Percentiles rank a stretch among this genome's conserved stretches.
phyloP scores from a whole-genome alignment of 37 sponge, comb jelly and placozoan genomes.

The Lycopodina hypogea region DNA sequence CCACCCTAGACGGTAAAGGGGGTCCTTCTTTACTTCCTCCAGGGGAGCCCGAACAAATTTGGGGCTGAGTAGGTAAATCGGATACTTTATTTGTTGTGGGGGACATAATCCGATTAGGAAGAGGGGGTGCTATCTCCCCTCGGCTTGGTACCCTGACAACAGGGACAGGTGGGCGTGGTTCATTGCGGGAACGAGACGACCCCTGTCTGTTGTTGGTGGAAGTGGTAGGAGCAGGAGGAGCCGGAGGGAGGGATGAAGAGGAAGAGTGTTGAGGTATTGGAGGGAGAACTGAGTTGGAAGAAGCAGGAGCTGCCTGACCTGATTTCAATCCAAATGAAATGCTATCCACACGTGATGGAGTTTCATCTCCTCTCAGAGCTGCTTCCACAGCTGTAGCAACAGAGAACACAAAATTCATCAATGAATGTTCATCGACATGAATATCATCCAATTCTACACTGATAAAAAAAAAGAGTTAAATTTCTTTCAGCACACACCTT shows the following conservation, averaged over 20 bases:
- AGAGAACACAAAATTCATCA: background rate
- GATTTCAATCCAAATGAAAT: constrained; percentile 25
- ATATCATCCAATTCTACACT: background rate
- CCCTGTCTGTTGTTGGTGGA: constrained; percentile 2
- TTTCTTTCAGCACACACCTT: background rate
- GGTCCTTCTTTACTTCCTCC: background rate
- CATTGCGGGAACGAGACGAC: background rate
- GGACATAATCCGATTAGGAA: background rate
- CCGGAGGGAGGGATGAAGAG: constrained; percentile 3
- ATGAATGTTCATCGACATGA: background rate
- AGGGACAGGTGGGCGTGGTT: constrained; percentile 22
- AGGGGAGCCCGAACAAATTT: constrained; percentile 28
- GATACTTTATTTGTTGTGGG: background rate
- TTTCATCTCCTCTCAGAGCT: constrained; percentile 52
- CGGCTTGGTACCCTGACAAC: background rate
- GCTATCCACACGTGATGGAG: constrained; percentile 53
- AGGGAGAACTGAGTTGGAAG: background rate
- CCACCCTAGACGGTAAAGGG: constrained; percentile 1
- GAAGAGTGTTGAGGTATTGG: constrained; percentile 19
- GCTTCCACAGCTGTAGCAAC: constrained; percentile 57
- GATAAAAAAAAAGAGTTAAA: background rate
- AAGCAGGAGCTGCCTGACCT: constrained; percentile 12
- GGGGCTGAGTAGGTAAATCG: constrained; percentile 10
- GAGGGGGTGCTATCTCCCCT: background rate
- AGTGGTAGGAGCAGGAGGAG: background rate